Evolutionary conservation across 2,888 invertebrate genomes (phyloP).

Genomic region (Spilosoma lubricipeda): DNA sequence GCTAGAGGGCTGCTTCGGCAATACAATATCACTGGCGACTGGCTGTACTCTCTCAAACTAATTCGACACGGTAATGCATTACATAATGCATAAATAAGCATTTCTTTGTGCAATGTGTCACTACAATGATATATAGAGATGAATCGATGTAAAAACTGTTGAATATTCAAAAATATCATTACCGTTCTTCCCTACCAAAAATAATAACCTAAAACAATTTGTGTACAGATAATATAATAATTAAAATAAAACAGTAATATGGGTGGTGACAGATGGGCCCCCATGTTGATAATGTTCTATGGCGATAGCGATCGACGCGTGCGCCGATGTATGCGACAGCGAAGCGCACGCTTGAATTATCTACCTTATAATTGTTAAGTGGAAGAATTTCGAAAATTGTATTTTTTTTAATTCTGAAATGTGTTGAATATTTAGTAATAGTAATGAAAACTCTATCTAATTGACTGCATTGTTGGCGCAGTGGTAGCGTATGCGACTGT

Average conservation of each 20-base stretch:
- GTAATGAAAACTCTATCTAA: too few relatives aligned
- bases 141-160: background rate
- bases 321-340: constrained; percentile 48
- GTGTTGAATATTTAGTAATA: too few relatives aligned
- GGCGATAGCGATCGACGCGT: constrained; percentile 27
- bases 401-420: background rate
- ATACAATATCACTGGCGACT: too few relatives aligned
- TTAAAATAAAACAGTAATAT: constrained; percentile 39
- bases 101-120: too few relatives aligned
- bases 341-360: constrained; percentile 56
- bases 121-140: too few relatives aligned
- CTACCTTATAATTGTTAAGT: constrained; percentile 58
- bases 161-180: background rate
- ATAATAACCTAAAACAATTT: constrained; percentile 27
- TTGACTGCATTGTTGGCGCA: too few relatives aligned
- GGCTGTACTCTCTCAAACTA: too few relatives aligned
- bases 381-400: constrained; percentile 18
- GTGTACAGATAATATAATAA: constrained; percentile 41
- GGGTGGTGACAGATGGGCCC: constrained; percentile 68
- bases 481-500: too few relatives aligned
- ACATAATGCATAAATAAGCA: too few relatives aligned
- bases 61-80: too few relatives aligned
- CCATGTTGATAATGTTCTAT: constrained; percentile 35
- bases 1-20: too few relatives aligned
- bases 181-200: background rate